Conservation (phyloP, 2,113 vertebrate species). For the Crotalus tigris region DNA sequence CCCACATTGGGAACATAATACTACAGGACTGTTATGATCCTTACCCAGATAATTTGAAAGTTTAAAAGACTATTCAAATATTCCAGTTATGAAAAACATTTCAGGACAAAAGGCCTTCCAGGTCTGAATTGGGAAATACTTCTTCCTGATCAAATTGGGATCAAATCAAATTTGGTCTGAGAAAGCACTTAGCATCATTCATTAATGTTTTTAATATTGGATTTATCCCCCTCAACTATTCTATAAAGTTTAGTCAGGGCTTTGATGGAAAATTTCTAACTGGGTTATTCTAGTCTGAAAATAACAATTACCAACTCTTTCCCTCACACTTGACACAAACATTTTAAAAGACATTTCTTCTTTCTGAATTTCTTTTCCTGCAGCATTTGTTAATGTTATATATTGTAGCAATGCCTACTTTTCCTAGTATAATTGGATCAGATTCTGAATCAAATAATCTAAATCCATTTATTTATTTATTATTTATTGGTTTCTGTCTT, state of each 20-base stretch:
- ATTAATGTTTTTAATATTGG: background rate
- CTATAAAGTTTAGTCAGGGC: no score
- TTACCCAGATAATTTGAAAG: background rate
- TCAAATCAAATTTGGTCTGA: background rate
- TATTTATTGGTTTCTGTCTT: background rate
- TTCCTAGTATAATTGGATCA: background rate
- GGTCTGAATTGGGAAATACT: background rate
- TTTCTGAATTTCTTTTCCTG: background rate
- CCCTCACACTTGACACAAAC: background rate
- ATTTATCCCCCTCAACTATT: background rate
- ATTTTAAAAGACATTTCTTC: background rate
- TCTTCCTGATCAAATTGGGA: background rate
- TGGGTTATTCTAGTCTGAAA: background rate
- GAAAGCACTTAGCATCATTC: background rate
- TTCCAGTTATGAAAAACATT: background rate
- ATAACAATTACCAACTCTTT: background rate
- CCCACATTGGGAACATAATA: background rate
- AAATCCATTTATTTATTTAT: background rate
- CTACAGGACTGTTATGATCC: background rate
- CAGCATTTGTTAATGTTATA: background rate
- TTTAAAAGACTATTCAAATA: background rate
- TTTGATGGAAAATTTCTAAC: background rate
- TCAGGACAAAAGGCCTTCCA: background rate
- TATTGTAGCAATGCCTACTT: background rate
- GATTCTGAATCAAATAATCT: background rate